A percentile compares a stretch with the other conserved stretches of the same genome.
Conservation (phyloP, 1,140 invertebrate species). For the Chionoecetes opilio region DNA sequence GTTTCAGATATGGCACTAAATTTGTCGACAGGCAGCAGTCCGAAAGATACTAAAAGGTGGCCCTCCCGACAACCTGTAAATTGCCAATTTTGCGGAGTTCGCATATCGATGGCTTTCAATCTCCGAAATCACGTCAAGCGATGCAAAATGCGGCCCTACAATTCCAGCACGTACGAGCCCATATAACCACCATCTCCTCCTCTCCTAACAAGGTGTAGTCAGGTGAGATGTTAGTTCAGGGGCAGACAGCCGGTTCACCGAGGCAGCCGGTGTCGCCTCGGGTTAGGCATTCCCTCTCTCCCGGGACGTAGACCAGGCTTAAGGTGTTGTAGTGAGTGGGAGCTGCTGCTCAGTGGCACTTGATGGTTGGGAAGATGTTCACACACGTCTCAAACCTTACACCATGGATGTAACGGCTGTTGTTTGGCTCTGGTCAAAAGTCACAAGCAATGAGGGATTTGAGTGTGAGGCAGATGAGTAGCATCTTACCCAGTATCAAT, state of each 20-base stretch:
- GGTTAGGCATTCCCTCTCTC: not conserved
- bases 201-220: constrained; percentile 78
- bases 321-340: constrained; percentile 1
- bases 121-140: constrained; percentile 81
- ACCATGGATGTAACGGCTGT: constrained; percentile 3
- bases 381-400: not conserved
- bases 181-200: constrained; percentile 74
- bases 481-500: not conserved
- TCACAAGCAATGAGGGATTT: not conserved
- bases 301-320: not conserved
- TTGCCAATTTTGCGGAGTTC: constrained; percentile 81
- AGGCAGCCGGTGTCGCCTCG: constrained; percentile 35
- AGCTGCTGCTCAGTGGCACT: not conserved
- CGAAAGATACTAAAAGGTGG: constrained; percentile 81
- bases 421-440: constrained; percentile 16
- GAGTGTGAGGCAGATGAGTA: not conserved
- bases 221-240: constrained; percentile 71
- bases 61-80: constrained; percentile 81
- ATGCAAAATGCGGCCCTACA: constrained; percentile 81
- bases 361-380: not conserved
- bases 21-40: constrained; percentile 80
- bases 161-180: constrained; percentile 72
- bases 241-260: not conserved
- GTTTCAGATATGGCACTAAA: constrained; percentile 81
- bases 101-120: constrained; percentile 81